Evolutionary conservation across 2,888 invertebrate species (phyloP).

Genomic region (Masnerella sp.): DNA sequence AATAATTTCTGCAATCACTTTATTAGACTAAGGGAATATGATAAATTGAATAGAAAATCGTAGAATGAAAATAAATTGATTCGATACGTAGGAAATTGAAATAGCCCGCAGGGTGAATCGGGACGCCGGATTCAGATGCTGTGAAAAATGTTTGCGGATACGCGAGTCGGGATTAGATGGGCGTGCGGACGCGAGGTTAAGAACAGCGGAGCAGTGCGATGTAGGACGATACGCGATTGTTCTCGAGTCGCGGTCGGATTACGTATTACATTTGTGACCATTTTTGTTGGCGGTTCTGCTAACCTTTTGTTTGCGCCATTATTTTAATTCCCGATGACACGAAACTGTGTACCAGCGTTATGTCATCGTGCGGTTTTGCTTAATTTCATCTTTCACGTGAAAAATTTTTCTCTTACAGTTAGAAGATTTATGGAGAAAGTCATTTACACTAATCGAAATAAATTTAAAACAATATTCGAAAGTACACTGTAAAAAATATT

Average conservation of each 20-base stretch:
- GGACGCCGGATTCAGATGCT: conserved; percentile 38
- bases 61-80: conserved; percentile 27
- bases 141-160: conserved; percentile 30
- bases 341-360: conserved; percentile 6
- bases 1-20: no score
- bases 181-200: conserved; percentile 52
- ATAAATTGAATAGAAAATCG: conserved; percentile 10
- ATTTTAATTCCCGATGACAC: conserved; percentile 20
- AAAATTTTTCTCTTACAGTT: no score
- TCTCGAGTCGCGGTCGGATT: conserved; percentile 35
- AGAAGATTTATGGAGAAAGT: no score
- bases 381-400: no score
- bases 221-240: conserved; percentile 57
- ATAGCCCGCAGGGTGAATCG: conserved; percentile 41
- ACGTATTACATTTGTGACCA: conserved; percentile 43
- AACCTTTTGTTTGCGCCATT: conserved; percentile 31
- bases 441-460: no score
- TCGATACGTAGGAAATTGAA: conserved; percentile 1
- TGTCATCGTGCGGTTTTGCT: no score
- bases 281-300: conserved; percentile 29
- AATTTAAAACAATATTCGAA: no score
- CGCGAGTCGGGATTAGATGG: conserved; percentile 43
- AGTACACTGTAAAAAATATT: no score
- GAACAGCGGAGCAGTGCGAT: conserved; percentile 43
- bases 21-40: no score